Conservation (phyloP, 1,140 invertebrate genomes). For the Argopecten irradians region DNA sequence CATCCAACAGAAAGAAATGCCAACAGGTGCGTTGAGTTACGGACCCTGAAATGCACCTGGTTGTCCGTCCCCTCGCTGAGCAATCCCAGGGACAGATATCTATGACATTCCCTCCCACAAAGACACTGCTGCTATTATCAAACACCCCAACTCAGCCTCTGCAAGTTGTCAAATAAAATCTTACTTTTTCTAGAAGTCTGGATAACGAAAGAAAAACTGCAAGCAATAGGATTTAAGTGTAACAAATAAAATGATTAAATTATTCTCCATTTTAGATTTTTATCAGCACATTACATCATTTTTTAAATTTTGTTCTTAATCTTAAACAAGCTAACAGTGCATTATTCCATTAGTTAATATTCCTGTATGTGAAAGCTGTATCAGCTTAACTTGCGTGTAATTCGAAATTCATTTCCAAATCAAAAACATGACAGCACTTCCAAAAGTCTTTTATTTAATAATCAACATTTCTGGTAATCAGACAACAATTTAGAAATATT, state of each 20-base stretch:
- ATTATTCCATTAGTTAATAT: neutral
- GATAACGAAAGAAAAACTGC: too few species aligned
- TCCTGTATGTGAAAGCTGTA: neutral
- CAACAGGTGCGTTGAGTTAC: neutral
- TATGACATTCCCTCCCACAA: neutral
- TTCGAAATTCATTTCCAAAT: too few species aligned
- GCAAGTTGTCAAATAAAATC: neutral
- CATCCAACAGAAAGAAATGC: neutral
- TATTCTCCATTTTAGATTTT: neutral
- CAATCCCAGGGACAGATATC: neutral
- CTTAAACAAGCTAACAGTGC: neutral
- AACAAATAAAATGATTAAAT: too few species aligned
- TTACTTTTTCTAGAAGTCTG: too few species aligned
- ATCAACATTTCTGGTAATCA: neutral
- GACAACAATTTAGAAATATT: neutral
- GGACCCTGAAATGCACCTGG: neutral
- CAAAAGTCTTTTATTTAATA: neutral
- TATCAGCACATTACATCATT: neutral
- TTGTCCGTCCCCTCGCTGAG: neutral
- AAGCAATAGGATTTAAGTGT: too few species aligned
- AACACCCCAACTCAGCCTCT: neutral
- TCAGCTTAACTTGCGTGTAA: neutral
- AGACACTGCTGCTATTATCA: neutral
- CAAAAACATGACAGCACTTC: too few species aligned
- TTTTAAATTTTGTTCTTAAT: neutral